These are phyloP conservation scores for Ormyrus rosae DNA, from an alignment of 2,888 invertebrate species.

Conservation along the genomic window DNA sequence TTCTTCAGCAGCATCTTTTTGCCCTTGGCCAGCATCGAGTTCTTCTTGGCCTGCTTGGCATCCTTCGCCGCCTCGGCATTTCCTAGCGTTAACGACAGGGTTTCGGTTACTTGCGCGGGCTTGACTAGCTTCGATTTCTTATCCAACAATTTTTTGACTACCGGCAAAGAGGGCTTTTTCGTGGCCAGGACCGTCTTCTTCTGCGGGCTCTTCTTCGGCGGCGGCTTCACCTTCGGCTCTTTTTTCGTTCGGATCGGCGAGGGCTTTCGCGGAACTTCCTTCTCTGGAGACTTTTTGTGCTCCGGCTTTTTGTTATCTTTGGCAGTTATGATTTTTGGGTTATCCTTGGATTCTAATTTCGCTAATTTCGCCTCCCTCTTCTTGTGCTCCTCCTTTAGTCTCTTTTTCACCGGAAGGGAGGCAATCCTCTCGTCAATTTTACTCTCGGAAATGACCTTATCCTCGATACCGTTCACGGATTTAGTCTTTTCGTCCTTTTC, in stretches of 20 bases:
- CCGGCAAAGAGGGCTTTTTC: constrained; percentile 66
- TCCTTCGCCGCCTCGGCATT: constrained; percentile 35
- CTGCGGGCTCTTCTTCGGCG: constrained; percentile 65
- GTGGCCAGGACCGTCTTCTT: constrained; percentile 68
- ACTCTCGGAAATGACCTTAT: constrained; percentile 19
- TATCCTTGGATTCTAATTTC: constrained; percentile 67
- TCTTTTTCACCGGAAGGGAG: constrained; percentile 51
- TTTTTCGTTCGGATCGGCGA: constrained; percentile 60
- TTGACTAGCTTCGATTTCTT: constrained; percentile 73
- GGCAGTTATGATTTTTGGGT: constrained; percentile 64
- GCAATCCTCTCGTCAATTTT: constrained; percentile 31
- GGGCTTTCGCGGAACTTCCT: constrained; percentile 59
- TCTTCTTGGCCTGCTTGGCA: constrained; percentile 63
- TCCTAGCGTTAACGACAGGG: not conserved
- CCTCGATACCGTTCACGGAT: constrained; percentile 25
- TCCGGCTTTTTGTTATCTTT: constrained; percentile 70
- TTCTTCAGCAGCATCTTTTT: constrained; percentile 68
- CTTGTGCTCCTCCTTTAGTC: constrained; percentile 68
- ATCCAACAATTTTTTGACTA: constrained; percentile 70
- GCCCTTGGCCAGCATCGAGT: constrained; percentile 62
- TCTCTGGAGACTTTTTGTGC: constrained; percentile 67
- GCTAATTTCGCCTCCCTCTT: constrained; percentile 66
- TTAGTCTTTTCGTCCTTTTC: constrained; percentile 52
- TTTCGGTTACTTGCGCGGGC: constrained; percentile 47
- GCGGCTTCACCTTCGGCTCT: constrained; percentile 64